A percentile compares a stretch with the other conserved stretches of the same genome.
Evolutionary conservation across 2,888 invertebrate genomes (phyloP).

Genomic region (Cantharis lateralis): DNA sequence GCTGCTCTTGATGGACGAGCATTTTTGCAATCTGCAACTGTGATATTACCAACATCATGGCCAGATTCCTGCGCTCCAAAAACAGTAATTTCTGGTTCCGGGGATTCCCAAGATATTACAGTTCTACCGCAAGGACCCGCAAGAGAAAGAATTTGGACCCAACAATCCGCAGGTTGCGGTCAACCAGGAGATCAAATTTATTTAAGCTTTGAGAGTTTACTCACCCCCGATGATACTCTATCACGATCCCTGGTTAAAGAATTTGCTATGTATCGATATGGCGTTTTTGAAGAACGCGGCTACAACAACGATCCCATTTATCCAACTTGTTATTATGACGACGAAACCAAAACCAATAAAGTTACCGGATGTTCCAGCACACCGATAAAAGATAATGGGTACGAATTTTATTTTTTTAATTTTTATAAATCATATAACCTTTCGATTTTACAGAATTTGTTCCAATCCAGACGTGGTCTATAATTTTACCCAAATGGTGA

Average conservation of each 20-base stretch:
- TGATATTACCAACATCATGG: slow-evolving; percentile 66
- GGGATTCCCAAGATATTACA: slow-evolving; percentile 61
- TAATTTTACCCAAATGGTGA: slow-evolving; percentile 55
- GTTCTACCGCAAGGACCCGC: slow-evolving; percentile 59
- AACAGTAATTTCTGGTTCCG: slow-evolving; percentile 50
- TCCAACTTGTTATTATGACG: slow-evolving; percentile 60
- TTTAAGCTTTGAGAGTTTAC: slow-evolving; percentile 55
- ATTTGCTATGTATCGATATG: slow-evolving; percentile 71
- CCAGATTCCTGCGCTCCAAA: slow-evolving; percentile 57
- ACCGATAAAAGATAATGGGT: slow-evolving; percentile 58
- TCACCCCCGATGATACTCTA: slow-evolving; percentile 47
- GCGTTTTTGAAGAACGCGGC: slow-evolving; percentile 70
- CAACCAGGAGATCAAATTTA: slow-evolving; percentile 64
- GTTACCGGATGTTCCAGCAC: slow-evolving; percentile 61
- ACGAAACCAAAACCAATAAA: slow-evolving; percentile 50
- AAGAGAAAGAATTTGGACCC: slow-evolving; percentile 64
- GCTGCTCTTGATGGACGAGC: slow-evolving; percentile 62
- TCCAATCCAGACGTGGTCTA: slow-evolving; percentile 38
- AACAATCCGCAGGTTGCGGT: slow-evolving; percentile 66
- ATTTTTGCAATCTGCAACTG: slow-evolving; percentile 62
- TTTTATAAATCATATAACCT: not conserved
- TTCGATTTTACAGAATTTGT: slow-evolving; percentile 46
- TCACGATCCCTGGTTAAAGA: slow-evolving; percentile 62
- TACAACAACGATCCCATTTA: slow-evolving; percentile 63
- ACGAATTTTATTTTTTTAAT: slow-evolving; percentile 37